Conservation (phyloP, 2,113 vertebrate species). For the Machaerirhynchus nigripectus region DNA sequence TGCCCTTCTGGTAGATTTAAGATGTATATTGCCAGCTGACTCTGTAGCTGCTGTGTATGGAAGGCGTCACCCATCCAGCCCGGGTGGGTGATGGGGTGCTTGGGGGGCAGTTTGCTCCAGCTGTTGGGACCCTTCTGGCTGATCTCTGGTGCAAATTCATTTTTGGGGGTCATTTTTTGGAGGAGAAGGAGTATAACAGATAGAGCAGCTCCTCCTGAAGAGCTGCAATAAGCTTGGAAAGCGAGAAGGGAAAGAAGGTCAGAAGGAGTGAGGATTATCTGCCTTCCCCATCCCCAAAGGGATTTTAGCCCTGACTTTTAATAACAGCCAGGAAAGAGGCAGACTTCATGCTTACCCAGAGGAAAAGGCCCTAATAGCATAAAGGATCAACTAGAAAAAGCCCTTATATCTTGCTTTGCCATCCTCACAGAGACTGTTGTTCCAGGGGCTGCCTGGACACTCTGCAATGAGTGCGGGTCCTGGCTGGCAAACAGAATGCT, state of each 20-base stretch:
- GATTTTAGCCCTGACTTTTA: constrained; percentile 46
- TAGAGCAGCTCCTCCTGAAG: not conserved
- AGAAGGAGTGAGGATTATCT: constrained; percentile 37
- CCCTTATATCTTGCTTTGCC: not conserved
- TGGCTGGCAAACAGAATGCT: not conserved
- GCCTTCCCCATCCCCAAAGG: not conserved
- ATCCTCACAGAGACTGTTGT: not conserved
- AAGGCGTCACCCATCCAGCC: not conserved
- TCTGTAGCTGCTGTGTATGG: not conserved
- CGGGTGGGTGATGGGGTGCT: accelerated
- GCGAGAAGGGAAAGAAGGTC: constrained; percentile 10
- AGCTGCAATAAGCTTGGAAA: constrained; percentile 5
- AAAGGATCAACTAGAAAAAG: not conserved
- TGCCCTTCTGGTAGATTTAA: not conserved
- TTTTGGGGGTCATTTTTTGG: not conserved
- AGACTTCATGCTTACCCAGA: not conserved
- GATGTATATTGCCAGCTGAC: not conserved
- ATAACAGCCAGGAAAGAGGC: constrained; percentile 26
- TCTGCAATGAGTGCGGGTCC: not conserved
- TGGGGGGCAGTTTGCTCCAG: not conserved
- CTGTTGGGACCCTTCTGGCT: not conserved
- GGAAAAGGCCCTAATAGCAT: not conserved
- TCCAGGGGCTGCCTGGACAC: not conserved
- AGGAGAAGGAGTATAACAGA: not conserved
- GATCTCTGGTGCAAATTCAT: not conserved